phyloP scores from a whole-genome alignment of 2,888 invertebrate genomes.

The Sesia apiformis region DNA sequence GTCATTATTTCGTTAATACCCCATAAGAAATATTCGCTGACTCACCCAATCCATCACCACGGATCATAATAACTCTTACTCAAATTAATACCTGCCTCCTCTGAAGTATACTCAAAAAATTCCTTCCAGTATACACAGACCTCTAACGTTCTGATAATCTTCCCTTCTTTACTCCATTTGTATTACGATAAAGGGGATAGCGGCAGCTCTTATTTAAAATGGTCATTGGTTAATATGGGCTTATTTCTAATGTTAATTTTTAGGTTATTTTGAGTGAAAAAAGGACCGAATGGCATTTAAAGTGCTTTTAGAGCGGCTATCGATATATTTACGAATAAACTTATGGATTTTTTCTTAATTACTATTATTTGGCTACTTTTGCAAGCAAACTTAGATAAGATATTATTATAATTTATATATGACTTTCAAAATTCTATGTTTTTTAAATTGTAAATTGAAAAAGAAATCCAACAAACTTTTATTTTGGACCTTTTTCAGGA shows the following conservation, averaged over 20 bases:
- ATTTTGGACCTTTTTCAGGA: too few relatives aligned
- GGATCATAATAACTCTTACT: slow-evolving; percentile 60
- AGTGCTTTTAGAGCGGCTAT: slow-evolving; percentile 59
- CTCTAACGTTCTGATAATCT: neutral
- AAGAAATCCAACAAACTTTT: too few relatives aligned
- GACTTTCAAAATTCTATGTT: too few relatives aligned
- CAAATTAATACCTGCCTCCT: slow-evolving; percentile 68
- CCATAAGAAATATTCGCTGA: slow-evolving; percentile 34
- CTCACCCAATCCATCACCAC: slow-evolving; percentile 66
- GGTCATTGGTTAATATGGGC: slow-evolving; percentile 21
- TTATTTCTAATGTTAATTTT: slow-evolving; percentile 68
- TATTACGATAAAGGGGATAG: neutral
- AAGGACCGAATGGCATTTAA: slow-evolving; percentile 50
- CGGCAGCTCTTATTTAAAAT: neutral
- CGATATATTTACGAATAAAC: slow-evolving; percentile 66
- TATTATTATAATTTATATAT: too few relatives aligned
- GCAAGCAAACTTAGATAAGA: too few relatives aligned
- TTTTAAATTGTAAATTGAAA: too few relatives aligned
- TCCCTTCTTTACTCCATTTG: neutral
- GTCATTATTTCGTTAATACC: neutral
- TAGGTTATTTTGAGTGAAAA: slow-evolving; percentile 46
- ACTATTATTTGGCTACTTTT: neutral
- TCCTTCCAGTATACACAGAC: neutral
- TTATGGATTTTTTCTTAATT: slow-evolving; percentile 4
- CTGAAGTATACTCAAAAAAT: neutral